Base-by-base conservation (phyloP, 2,113 vertebrate genomes). In the Epinephelus fuscoguttatus region DNA sequence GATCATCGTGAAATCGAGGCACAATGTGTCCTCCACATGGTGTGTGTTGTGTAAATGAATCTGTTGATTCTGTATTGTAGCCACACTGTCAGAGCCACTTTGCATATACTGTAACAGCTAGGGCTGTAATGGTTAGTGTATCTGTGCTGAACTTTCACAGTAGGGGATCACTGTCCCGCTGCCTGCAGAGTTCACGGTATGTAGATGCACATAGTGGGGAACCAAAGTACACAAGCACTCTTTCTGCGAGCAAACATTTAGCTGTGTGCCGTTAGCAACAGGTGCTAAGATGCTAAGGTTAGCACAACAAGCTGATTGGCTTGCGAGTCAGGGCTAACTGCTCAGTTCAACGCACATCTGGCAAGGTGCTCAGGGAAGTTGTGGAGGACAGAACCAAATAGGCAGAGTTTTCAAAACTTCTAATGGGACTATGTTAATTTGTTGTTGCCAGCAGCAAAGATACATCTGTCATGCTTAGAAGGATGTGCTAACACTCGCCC, bases 41-140 rank as follows among this genome's bases (percentile, higher is more conserved):
- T 42, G 50, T 45, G 66, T 67, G 50, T 23, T 47, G 30, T 40
- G 12, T 77, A 61, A 75, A 45, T 78, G 42, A 45, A 73, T 68
- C 17, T 64, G 50, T 25, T 52, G 45, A 75, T 75, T 74, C 6
- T 80, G 50, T 61, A 25, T 52, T 62, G 50, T 49, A 30, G n/a
- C 70, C 25, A 50, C 37, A 19, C 21, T 30, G 25, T 27, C 21
- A 40, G 45, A 23, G n/a, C 30, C 47, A 27, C 47, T 68, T 63
- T 84, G 49, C 42, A 49, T 63, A 33, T 15, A 21, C 57, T 30
- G 25, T 30, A 27, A 30, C 23, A 17, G 3, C 27, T 60, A 33
- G 57, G 27, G 15, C 57, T 60, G 3, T 18, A 60, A 18, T 25
- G 6, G 27, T 30, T 18, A 1, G 15, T 33, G 57, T 60, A 18